Conservation (phyloP, 1,140 invertebrate species). For the Zaprionus davidi region DNA sequence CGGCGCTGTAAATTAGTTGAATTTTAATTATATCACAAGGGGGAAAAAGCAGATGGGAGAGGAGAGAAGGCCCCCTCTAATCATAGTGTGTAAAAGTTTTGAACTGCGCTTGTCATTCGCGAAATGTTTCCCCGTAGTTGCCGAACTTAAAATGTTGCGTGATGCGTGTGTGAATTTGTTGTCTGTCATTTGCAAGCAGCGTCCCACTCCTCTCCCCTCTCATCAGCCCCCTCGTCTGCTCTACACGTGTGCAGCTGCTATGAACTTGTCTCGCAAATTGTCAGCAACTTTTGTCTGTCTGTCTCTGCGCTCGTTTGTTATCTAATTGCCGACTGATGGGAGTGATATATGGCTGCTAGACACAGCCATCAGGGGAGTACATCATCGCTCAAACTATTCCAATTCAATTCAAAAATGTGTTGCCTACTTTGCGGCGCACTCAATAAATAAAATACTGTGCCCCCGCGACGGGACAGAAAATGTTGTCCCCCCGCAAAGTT, state of each 20-base stretch:
- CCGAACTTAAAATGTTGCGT: constrained; percentile 23
- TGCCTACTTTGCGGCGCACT: constrained; percentile 18
- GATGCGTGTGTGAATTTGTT: constrained; percentile 21
- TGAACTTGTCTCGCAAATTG: constrained; percentile 21
- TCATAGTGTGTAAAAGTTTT: constrained; percentile 30
- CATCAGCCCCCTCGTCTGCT: not conserved
- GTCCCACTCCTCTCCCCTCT: not conserved
- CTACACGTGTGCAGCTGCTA: constrained; percentile 4
- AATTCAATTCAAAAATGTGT: constrained; percentile 13
- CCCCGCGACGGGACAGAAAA: not conserved
- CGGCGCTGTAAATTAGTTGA: constrained; percentile 51
- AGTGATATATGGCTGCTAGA: constrained; percentile 12
- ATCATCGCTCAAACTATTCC: constrained; percentile 2
- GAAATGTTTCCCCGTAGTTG: constrained; percentile 35
- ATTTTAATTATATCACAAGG: constrained; percentile 41
- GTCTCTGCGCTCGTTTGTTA: constrained; percentile 2
- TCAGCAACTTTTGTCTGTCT: constrained; percentile 1
- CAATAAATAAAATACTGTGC: not conserved
- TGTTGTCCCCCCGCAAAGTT: constrained; percentile 17
- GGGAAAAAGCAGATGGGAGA: not conserved
- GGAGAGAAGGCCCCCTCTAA: not conserved
- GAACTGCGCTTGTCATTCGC: constrained; percentile 37
- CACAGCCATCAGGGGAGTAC: not conserved
- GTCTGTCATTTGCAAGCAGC: constrained; percentile 36
- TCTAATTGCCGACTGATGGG: not conserved